Percentiles rank a stretch among this genome's conserved stretches.
These are phyloP conservation scores for Sarcophaga rosellei DNA, from an alignment of 2,888 invertebrate species.

Conservation along the genomic window DNA sequence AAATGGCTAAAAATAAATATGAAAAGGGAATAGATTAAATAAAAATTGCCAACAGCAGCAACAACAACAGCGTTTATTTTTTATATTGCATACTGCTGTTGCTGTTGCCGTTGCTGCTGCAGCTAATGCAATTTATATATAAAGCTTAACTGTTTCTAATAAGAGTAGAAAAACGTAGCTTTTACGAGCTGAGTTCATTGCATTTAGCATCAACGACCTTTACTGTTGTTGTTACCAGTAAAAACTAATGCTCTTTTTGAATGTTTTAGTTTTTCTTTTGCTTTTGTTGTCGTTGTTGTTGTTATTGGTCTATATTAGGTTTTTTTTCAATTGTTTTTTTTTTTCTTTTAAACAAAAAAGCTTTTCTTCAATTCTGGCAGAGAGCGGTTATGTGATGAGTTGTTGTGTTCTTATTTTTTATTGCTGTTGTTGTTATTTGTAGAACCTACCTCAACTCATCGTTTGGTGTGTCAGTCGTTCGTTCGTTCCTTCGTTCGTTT, in stretches of 20 bases:
- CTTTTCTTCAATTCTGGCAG: constrained; percentile 23
- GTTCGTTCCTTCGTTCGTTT: background rate
- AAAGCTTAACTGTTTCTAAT: constrained; percentile 32
- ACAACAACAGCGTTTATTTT: background rate
- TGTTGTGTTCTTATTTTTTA: constrained; percentile 18
- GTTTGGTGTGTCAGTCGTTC: constrained; percentile 35
- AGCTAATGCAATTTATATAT: constrained; percentile 20
- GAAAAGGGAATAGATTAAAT: constrained; percentile 3
- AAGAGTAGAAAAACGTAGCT: constrained; percentile 38
- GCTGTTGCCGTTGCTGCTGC: background rate
- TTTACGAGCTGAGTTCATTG: constrained; percentile 60
- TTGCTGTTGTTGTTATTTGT: constrained; percentile 23
- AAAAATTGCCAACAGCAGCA: background rate
- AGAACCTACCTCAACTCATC: constrained; percentile 66
- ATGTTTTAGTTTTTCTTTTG: constrained; percentile 15
- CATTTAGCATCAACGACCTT: constrained; percentile 61
- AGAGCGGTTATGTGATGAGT: background rate
- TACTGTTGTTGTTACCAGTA: constrained; percentile 21
- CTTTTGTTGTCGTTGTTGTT: constrained; percentile 7
- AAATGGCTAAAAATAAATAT: constrained; percentile 63
- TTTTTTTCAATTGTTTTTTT: too few relatives aligned
- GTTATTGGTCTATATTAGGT: constrained; percentile 24
- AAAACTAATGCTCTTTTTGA: constrained; percentile 41
- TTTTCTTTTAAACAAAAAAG: constrained; percentile 35
- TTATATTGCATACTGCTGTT: too few relatives aligned